These are phyloP conservation scores for Dynastes tityus DNA, from an alignment of 2,888 invertebrate species.

Conservation along the genomic window DNA sequence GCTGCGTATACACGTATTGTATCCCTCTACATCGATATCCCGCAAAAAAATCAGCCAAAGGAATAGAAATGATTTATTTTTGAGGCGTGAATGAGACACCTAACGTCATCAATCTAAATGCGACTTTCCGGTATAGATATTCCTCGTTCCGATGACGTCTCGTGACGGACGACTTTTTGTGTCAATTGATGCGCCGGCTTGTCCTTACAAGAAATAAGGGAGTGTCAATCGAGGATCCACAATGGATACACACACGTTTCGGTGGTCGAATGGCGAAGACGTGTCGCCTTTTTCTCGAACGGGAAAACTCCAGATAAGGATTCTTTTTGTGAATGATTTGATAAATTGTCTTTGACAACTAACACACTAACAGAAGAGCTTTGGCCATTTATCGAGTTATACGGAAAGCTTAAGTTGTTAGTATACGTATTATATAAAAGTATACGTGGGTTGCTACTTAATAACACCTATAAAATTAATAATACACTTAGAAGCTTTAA, in stretches of 20 bases:
- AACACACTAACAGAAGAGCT: conserved; percentile 14
- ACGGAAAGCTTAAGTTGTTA: not conserved
- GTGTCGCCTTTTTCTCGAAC: conserved; percentile 41
- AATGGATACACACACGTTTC: conserved; percentile 41
- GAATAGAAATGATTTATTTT: conserved; percentile 64
- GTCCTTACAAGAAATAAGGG: conserved; percentile 50
- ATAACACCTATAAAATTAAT: no score
- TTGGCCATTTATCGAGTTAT: conserved; percentile 16
- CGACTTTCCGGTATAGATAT: conserved; percentile 62
- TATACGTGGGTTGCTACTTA: no score
- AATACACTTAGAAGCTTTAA: no score
- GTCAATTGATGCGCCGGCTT: conserved; percentile 63
- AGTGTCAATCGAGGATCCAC: conserved; percentile 45
- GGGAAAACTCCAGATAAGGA: conserved; percentile 45
- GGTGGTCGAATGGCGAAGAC: conserved; percentile 45
- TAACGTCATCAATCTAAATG: conserved; percentile 65
- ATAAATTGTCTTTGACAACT: conserved; percentile 44
- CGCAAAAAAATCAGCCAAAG: conserved; percentile 17
- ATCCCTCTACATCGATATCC: not conserved
- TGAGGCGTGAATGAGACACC: conserved; percentile 65
- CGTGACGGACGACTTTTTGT: conserved; percentile 65
- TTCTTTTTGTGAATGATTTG: conserved; percentile 48
- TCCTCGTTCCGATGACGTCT: conserved; percentile 61
- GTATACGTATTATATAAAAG: not conserved
- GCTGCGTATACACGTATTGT: not conserved